Percentiles rank a stretch among this genome's conserved stretches.
Conservation (phyloP, 2,797 vertebrate species). For the Vireo griseus region DNA sequence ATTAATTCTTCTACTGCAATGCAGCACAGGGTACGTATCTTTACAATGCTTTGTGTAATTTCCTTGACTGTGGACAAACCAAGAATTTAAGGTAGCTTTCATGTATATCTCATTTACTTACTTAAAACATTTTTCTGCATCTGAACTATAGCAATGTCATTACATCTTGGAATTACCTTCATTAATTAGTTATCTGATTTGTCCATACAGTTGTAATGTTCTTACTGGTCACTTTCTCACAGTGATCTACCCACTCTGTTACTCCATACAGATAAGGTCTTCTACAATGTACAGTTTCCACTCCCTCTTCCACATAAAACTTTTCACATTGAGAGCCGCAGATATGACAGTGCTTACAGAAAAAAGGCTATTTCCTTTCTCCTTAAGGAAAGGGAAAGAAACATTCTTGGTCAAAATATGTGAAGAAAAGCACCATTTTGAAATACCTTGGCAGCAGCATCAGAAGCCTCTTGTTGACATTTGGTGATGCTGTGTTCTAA, state of each 20-base stretch:
- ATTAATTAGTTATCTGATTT: not conserved
- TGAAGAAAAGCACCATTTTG: not conserved
- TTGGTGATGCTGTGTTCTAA: constrained; percentile 87
- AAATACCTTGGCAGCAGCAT: constrained; percentile 80
- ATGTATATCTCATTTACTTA: not conserved
- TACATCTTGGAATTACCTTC: not conserved
- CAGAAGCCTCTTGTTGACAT: constrained; percentile 82
- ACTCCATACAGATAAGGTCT: not conserved
- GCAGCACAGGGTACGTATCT: not conserved
- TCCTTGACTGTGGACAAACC: not conserved
- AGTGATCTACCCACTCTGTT: not conserved
- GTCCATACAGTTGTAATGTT: not conserved
- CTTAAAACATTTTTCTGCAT: not conserved
- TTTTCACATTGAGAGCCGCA: not conserved
- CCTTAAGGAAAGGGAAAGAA: not conserved
- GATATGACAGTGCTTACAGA: not conserved
- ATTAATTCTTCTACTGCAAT: not conserved
- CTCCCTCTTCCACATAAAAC: not conserved
- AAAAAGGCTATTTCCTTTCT: not conserved
- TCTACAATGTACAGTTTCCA: not conserved
- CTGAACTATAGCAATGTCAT: not conserved
- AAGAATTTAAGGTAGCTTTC: not conserved
- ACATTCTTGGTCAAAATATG: not conserved
- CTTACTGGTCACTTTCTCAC: not conserved
- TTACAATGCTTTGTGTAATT: not conserved